phyloP scores from a whole-genome alignment of 2,797 vertebrate species.

The Prionace glauca region DNA sequence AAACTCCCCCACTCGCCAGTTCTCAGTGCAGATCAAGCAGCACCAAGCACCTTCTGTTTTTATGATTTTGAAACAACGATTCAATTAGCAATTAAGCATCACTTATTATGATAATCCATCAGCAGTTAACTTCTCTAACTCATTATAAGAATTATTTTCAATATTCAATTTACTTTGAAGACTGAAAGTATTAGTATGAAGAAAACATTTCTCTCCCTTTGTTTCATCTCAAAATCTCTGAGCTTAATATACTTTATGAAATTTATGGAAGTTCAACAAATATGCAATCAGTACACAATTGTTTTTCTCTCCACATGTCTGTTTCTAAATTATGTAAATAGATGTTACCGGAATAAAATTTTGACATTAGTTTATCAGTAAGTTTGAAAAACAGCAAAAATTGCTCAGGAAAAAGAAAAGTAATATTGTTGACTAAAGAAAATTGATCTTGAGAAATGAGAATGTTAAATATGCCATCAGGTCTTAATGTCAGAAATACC shows the following conservation, averaged over 20 bases:
- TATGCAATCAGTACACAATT: not conserved
- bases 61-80: too few species aligned
- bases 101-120: too few species aligned
- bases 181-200: not conserved
- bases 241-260: not conserved
- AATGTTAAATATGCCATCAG: not conserved
- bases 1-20: too few species aligned
- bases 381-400: not conserved
- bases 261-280: not conserved
- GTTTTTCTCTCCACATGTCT: not conserved
- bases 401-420: not conserved
- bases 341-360: not conserved
- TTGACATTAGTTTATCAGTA: not conserved
- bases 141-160: not conserved
- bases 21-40: too few species aligned
- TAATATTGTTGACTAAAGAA: not conserved
- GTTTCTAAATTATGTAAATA: not conserved
- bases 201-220: not conserved
- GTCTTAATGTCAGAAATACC: not conserved
- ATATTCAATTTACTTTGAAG: not conserved
- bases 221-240: not conserved
- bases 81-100: not conserved
- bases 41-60: too few species aligned
- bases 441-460: not conserved
- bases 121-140: not conserved